Evolutionary conservation across 2,888 invertebrate genomes (phyloP), one percentile per base, ranked within the genome.

Genomic region (Oligia strigilis): DNA sequence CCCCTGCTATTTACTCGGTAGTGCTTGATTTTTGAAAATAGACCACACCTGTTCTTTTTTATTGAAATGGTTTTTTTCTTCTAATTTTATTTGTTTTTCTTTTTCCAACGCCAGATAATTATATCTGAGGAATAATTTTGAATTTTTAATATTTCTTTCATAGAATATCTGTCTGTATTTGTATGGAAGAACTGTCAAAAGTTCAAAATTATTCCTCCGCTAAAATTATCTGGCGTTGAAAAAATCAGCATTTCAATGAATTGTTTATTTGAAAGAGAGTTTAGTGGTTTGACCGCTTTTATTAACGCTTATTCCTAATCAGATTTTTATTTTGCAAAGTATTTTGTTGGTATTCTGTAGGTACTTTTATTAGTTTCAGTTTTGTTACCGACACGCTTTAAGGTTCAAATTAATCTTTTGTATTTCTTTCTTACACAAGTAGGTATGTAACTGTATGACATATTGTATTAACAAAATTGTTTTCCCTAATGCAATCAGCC

Each of bases 401-500:
- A 58, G 6, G 64, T 40, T 36, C 0, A 67, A 49, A 40, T 60
- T 58, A n/a, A 29, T 67, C 23, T 58, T 29, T 58, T 46, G 5
- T 79, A 14, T 29, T 23, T 79, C 4, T 19, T 65, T 19, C 13
- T 49, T 43, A 62, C 19, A 43, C 72, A 75, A 43, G 36, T 29
- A 29, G 29, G 29, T 77, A 64, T 77, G n/a, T 72, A 60, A 46
- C n/a, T 64, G n/a, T 79, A 72, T 76, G 62, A 78, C 74, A 46
- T 74, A 79, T 77, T 89, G 81, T 81, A 84, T 88, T 88, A 85
- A 85, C 83, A 83, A 87, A 90, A 90, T 92, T 90, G 76, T 93
- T 94, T 93, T 92, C 92, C 91, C 90, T 90, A 93, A 94, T 92
- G 95, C 95, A 89, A 91, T 90, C 95, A 97, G 96, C 95, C 95